Conservation (phyloP, 1,140 invertebrate species). For the Chelonus insularis region DNA sequence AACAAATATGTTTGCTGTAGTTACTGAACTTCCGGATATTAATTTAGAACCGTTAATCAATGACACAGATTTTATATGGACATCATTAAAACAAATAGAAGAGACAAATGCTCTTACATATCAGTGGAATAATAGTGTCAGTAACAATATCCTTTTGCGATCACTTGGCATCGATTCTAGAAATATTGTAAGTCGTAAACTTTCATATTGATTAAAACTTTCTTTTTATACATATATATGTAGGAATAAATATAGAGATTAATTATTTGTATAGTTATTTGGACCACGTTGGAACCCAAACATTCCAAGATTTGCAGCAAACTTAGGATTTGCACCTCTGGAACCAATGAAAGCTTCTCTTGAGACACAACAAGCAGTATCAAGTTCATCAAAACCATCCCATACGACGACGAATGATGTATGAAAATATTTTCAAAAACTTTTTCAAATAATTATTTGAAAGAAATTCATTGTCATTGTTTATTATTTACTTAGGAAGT, state of each 20-base stretch:
- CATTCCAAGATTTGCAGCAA: slow-evolving; percentile 78
- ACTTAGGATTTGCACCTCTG: slow-evolving; percentile 72
- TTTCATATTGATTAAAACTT: too few species aligned
- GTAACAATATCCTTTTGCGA: slow-evolving; percentile 70
- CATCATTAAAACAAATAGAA: slow-evolving; percentile 67
- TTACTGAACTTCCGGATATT: slow-evolving; percentile 36
- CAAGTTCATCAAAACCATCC: slow-evolving; percentile 46
- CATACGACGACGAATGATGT: slow-evolving; percentile 43
- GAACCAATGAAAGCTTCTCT: slow-evolving; percentile 70
- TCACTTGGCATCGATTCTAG: slow-evolving; percentile 79
- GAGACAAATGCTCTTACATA: slow-evolving; percentile 71
- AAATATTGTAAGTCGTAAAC: slow-evolving; percentile 77
- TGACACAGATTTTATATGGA: slow-evolving; percentile 54
- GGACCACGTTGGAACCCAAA: slow-evolving; percentile 76
- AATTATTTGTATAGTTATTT: slow-evolving; percentile 66
- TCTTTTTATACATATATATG: not conserved
- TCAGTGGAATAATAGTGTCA: slow-evolving; percentile 72
- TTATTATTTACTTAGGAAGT: slow-evolving; percentile 52
- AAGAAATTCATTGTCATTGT: not conserved
- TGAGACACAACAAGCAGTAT: slow-evolving; percentile 33
- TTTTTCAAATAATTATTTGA: not conserved
- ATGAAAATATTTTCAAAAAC: slow-evolving; percentile 28
- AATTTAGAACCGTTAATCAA: slow-evolving; percentile 46
- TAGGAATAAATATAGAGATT: not conserved
- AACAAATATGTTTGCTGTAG: slow-evolving; percentile 49